Evolutionary conservation across 1,140 invertebrate species (phyloP).

Genomic region (Tetramorium alpestre): DNA sequence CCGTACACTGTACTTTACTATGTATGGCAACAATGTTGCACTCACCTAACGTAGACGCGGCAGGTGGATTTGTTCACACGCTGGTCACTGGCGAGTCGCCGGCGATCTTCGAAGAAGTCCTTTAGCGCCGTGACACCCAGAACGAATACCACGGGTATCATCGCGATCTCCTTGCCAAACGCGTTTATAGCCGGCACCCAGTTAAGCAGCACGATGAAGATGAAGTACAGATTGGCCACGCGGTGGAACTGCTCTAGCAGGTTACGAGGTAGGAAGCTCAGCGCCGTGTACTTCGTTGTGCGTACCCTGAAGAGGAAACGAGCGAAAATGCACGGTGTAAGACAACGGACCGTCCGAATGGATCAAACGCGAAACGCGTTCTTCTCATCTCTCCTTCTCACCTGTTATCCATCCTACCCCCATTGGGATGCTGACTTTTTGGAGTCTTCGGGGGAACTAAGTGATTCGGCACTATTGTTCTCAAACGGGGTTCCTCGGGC

Average conservation of each 20-base stretch:
- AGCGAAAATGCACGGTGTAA: background rate
- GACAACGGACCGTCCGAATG: background rate
- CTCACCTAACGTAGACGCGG: conserved; percentile 95
- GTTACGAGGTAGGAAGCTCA: conserved; percentile 98
- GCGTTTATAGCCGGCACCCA: conserved; percentile 97
- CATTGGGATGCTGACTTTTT: conserved; percentile 93
- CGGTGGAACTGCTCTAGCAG: conserved; percentile 99
- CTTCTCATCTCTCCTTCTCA: conserved; percentile 44
- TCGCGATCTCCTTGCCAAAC: conserved; percentile 98
- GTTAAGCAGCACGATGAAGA: conserved; percentile 98
- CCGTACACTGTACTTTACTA: background rate
- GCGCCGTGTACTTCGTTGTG: conserved; percentile 98
- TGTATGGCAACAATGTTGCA: background rate
- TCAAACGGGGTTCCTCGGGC: conserved; percentile 89
- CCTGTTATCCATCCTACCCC: conserved; percentile 91
- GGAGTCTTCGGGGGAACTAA: conserved; percentile 92
- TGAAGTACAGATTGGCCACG: conserved; percentile 99
- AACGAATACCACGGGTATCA: conserved; percentile 97
- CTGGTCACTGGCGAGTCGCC: conserved; percentile 95
- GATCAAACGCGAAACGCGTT: background rate
- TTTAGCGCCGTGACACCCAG: conserved; percentile 98
- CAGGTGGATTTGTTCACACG: conserved; percentile 97
- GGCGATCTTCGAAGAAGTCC: conserved; percentile 98
- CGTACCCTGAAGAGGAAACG: conserved; percentile 88
- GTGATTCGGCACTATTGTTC: conserved; percentile 93